phyloP scores from a whole-genome alignment of 2,888 invertebrate species.

The Ochropacha duplaris region DNA sequence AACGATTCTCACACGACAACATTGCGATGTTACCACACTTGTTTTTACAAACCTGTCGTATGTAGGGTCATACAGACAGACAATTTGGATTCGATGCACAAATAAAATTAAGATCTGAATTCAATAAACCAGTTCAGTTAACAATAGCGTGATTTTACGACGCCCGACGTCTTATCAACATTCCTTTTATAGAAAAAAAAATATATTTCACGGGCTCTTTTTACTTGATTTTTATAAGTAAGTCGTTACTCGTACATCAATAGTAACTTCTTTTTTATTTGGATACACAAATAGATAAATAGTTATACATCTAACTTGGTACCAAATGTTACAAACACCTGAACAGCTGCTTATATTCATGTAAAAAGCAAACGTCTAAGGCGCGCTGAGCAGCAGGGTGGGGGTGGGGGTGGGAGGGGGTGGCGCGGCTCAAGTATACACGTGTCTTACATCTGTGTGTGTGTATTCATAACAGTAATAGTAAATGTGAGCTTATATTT shows the following conservation, averaged over 20 bases:
- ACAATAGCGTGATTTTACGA: constrained; percentile 10
- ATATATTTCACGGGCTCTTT: too few relatives aligned
- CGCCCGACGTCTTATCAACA: background rate
- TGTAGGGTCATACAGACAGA: constrained; percentile 26
- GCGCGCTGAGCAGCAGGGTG: constrained; percentile 51
- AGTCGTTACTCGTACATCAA: too few relatives aligned
- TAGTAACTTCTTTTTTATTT: too few relatives aligned
- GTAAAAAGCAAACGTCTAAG: constrained; percentile 83
- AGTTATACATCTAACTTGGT: constrained; percentile 2
- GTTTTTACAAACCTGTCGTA: constrained; percentile 57
- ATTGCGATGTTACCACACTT: constrained; percentile 17
- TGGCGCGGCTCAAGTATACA: constrained; percentile 56
- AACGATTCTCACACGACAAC: constrained; percentile 50
- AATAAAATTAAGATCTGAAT: constrained; percentile 35
- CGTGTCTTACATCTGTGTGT: constrained; percentile 55
- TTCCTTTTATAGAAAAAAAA: background rate
- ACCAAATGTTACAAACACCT: constrained; percentile 56
- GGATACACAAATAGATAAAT: constrained; percentile 2
- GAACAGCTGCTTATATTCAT: constrained; percentile 71
- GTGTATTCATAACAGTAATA: constrained; percentile 25
- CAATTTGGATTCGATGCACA: constrained; percentile 39
- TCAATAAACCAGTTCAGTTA: constrained; percentile 34
- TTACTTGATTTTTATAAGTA: too few relatives aligned
- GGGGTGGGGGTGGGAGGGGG: constrained; percentile 34
- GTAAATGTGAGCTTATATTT: constrained; percentile 72